These are phyloP conservation scores for Phalacrocorax pelagicus DNA, from an alignment of 2,113 vertebrate species.

Conservation along the genomic window DNA sequence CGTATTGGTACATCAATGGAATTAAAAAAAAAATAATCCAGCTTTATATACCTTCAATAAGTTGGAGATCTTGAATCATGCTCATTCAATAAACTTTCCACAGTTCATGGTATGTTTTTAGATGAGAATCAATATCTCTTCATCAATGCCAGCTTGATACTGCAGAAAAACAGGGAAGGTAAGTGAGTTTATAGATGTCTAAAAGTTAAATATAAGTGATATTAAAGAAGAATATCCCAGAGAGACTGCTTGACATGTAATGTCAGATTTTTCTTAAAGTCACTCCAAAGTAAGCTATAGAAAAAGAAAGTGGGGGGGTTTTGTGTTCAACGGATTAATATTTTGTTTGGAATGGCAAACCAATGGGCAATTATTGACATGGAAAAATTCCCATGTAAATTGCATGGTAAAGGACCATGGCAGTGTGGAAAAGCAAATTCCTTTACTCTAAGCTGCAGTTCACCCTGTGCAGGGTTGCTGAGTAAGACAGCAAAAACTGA, in stretches of 20 bases:
- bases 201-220: not conserved
- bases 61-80: not conserved
- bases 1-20: not conserved
- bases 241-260: not conserved
- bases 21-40: not conserved
- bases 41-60: not conserved
- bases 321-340: not conserved
- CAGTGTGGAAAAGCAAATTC: not conserved
- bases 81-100: not conserved
- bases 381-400: not conserved
- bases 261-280: not conserved
- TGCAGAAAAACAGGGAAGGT: not conserved
- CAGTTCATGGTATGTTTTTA: not conserved
- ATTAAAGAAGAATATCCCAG: not conserved
- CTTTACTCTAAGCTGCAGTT: not conserved
- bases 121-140: not conserved
- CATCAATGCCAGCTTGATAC: not conserved
- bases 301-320: not conserved
- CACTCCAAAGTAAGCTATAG: not conserved
- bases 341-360: not conserved
- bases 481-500: not conserved
- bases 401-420: not conserved
- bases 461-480: not conserved
- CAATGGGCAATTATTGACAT: not conserved
- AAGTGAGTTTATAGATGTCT: not conserved